Evolutionary conservation across 2,888 invertebrate genomes (phyloP), one percentile per base, ranked within the genome.

Genomic region (Sisyra terminalis): DNA sequence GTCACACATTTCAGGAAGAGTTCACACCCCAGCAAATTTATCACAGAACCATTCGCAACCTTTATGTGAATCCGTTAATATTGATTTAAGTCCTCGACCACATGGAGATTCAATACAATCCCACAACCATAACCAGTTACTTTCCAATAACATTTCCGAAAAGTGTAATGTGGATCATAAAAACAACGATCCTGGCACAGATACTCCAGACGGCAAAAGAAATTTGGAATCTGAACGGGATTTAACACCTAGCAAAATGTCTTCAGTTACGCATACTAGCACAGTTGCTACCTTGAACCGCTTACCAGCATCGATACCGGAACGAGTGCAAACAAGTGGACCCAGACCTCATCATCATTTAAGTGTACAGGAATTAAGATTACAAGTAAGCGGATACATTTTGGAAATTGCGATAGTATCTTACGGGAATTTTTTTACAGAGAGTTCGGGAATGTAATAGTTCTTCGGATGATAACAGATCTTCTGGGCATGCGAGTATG

Each of bases 401-500:
- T 34, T n/a, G n/a, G 11, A 8, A n/a, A 34, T 10, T 9, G n/a
- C 7, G 34, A n/a, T 34, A 10, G 7, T 14, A 34, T 34, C n/a
- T 34, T 7, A 14, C n/a, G n/a, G n/a, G n/a, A n/a, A n/a, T n/a
- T n/a, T 51, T 49, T 41, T 44, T 55, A 52, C 55, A 57, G 49
- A 48, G 55, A 18, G 53, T 54, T 10, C 55, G 58, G 46, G 57
- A 68, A 57, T 64, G 64, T 49, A 60, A 64, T 63, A 86, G 86
- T 60, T 87, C 87, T 14, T 88, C 87, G 2, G 87, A 88, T 55
- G 88, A 88, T 63, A 87, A 86, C 60, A 69, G 88, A 29, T 88
- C 88, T n/a, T 89, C 89, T 1, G 89, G 89, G 0, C 89, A 89
- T 61, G 89, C 89, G 6, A 87, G 86, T 53, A 89, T 89, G 88